Evolutionary conservation across 2,888 invertebrate species (phyloP), one percentile per base, ranked within the genome.

Genomic region (Xestia c-nigrum): DNA sequence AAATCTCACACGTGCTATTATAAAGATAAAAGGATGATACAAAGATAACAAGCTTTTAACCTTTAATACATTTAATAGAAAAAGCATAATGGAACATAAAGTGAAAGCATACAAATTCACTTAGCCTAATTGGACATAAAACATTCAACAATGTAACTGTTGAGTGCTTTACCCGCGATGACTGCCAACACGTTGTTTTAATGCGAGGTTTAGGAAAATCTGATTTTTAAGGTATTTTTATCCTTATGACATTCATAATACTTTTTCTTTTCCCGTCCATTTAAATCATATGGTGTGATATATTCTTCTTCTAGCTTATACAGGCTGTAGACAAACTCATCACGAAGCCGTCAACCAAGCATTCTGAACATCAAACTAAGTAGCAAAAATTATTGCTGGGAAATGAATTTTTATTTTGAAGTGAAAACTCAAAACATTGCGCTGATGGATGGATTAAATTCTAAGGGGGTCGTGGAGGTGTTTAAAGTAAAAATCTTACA

Each of bases 81-180:
- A 81, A 55, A 43, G 61, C 10, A 47, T 50, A 67, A 50, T 67
- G 63, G 67, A 63, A 67, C 14, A 52, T 61, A 31, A 67, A 81
- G 74, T 63, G 21, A 64, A 82, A 81, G 63, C 67, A 67, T 55
- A 67, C 14, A 76, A 68, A 68, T 19, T 81, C 57, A 79, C 82
- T 81, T 79, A 74, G 50, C 21, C n/a, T 74, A 81, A 78, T 74
- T 74, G 65, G 46, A 55, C 40, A 52, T 65, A 78, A 57, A 59
- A 80, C 50, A 66, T 74, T 55, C 16, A 59, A 78, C 81, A 57
- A 43, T 46, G 24, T 50, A 46, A 52, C 24, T 52, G 40, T 81
- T 16, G 59, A 81, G 38, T 66, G 59, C 52, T 57, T 43, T 38
- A 55, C 50, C 38, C 57, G 24, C 16, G 43, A 46, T 38, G 74